Evolutionary conservation across 1,140 invertebrate species (phyloP).

Genomic region (Meloidogyne floridensis): DNA sequence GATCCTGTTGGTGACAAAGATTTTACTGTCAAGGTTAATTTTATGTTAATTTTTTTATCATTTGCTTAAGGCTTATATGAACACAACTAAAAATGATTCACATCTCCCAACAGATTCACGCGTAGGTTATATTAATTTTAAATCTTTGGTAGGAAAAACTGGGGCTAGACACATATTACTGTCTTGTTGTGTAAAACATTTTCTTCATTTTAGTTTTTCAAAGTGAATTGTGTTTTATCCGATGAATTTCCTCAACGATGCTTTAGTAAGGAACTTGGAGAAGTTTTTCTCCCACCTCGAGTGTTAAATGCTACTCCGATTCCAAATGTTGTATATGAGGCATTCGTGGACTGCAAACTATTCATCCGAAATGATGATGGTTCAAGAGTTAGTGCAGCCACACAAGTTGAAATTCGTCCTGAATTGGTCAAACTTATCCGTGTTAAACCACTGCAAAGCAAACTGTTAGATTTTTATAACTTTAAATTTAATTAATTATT

Average conservation of each 20-base stretch:
- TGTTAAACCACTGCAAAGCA: neutral
- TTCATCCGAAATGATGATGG: slow-evolving; percentile 2
- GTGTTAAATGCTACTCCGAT: neutral
- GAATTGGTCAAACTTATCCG: neutral
- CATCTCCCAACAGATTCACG: neutral
- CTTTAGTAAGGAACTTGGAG: neutral
- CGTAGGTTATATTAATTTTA: too few species aligned
- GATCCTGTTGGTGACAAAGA: neutral
- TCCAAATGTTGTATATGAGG: neutral
- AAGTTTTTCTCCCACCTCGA: neutral
- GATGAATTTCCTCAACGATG: neutral
- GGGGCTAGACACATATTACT: too few species aligned
- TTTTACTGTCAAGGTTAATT: neutral
- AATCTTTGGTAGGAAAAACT: too few species aligned
- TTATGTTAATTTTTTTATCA: neutral
- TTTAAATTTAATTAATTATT: neutral
- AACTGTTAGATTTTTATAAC: neutral
- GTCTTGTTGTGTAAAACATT: neutral
- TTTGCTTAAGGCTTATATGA: neutral
- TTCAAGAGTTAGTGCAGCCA: neutral
- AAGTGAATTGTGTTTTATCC: neutral
- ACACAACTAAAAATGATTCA: neutral
- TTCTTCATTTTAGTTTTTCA: neutral
- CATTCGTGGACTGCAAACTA: neutral
- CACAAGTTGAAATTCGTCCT: neutral